Conservation (phyloP, 1,140 invertebrate species). For the Helicoverpa zea region DNA sequence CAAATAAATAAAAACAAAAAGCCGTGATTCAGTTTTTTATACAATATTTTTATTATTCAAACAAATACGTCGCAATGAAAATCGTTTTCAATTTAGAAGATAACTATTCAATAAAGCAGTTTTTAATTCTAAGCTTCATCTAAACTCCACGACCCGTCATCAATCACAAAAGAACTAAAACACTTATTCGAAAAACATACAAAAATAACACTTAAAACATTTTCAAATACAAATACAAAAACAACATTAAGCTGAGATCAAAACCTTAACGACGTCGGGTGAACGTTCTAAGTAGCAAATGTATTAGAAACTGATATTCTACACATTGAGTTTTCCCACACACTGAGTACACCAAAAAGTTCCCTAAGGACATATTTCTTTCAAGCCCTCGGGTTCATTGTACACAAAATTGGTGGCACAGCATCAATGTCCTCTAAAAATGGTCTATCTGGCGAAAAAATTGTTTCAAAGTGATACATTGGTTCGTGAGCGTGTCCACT, state of each 20-base stretch:
- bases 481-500: slow-evolving; percentile 70
- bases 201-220: not conserved
- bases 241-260: slow-evolving; percentile 24
- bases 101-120: not conserved
- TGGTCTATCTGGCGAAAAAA: slow-evolving; percentile 46
- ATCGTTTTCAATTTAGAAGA: too few species aligned
- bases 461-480: slow-evolving; percentile 65
- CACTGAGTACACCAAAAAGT: not conserved
- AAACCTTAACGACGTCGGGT: slow-evolving; percentile 4
- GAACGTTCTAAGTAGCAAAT: slow-evolving; percentile 34
- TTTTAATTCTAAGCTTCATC: not conserved
- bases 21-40: too few species aligned
- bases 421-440: slow-evolving; percentile 11
- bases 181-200: not conserved
- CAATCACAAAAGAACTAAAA: not conserved
- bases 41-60: too few species aligned
- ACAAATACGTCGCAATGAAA: too few species aligned
- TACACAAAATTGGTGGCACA: slow-evolving; percentile 37
- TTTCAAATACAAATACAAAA: not conserved
- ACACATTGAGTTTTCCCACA: not conserved
- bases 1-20: too few species aligned
- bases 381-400: slow-evolving; percentile 1
- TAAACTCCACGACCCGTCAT: not conserved
- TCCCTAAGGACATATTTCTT: slow-evolving; percentile 21
- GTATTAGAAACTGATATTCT: slow-evolving; percentile 33